Base-by-base conservation (phyloP, 2,888 invertebrate species). In the Hemithea aestivaria region DNA sequence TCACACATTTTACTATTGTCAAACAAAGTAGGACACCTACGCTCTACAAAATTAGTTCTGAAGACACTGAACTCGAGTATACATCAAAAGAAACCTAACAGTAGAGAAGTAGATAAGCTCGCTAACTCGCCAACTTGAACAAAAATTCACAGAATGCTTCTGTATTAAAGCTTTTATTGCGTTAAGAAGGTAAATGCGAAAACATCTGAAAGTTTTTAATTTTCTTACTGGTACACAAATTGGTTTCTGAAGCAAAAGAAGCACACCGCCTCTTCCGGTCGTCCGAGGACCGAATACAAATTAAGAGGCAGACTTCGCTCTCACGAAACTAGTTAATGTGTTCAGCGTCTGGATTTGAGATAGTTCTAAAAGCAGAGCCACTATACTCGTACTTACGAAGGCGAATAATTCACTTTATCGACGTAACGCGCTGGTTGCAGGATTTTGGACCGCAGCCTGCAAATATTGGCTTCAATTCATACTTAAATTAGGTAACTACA, bases 221-320 rank as follows among this genome's bases (percentile, higher is more conserved):
- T 81, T 77, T 67, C 76, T 77, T 73, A 69, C 76, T 68, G 70
- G 76, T 79, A 77, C 69, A 81, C 80, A 81, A 82, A 82, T 82
- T 80, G 79, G 78, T 79, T 81, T 74, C 72, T 67, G 75, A 69
- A 75, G 77, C 73, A 74, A 77, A 77, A 80, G 77, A 67, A 79
- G 75, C 69, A 72, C 68, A 72, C 69, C 66, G 69, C 69, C 65
- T 66, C 69, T 66, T 64, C 60, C 59, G 41, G 57, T 58, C 53
- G 57, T 54, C 66, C 77, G 72, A 73, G 75, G 67, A 69, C 62
- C 71, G 81, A 79, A 82, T 82, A 82, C 79, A 78, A 79, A 82
- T 82, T 77, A 80, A 77, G 74, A 72, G 69, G 72, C 66, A 67
- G 73, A 66, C 69, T 73, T 68, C 63, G 62, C 62, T 67, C 67